Base-by-base conservation (phyloP, 2,888 invertebrate genomes). In the Erebia palarica region DNA sequence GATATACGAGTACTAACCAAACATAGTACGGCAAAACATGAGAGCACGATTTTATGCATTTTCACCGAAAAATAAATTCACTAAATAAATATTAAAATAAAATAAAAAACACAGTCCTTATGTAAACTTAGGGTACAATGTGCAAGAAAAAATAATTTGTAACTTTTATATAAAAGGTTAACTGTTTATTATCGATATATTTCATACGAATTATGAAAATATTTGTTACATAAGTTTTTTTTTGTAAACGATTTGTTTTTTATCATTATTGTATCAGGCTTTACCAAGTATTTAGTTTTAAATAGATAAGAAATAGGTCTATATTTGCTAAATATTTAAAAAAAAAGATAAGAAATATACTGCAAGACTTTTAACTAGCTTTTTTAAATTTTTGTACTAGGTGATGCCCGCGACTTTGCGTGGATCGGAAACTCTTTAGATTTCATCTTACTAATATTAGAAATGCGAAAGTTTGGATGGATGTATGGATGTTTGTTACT, bases 161-260 rank as follows among this genome's bases (percentile, higher is more conserved):
- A 49, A 49, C 21, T 49, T 63, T 21, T 63, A 63, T 63, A 63
- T 63, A 63, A 63, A 18, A 18, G 21, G 18, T 16, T 16, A 59
- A 0, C 5, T 9, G 16, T 44, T 44, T 18, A 18, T 21, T 14
- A 47, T 49, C 47, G 21, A 21, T 21, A 21, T 21, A 21, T 21
- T 21, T 21, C 27, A 18, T 18, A 47, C 14, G 21, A 8, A 60
- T 60, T 60, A 44, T 60, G 60, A 60, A 60, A 60, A 60, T 21
- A 13, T 58, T 21, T 13, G 49, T 63, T 63, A 63, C 63, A 49
- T 21, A 63, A 63, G 47, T 1, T 8, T 60, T 60, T n/a, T 59
- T 61, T 18, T 4, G 61, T 61, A 21, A 44, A 61, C 13, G 21
- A 47, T 61, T 61, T 5, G 61, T 61, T 44, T 61, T 60, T 61